These are phyloP conservation scores for Siphonodentalium dalli DNA, from an alignment of 2,888 invertebrate genomes.

Conservation along the genomic window DNA sequence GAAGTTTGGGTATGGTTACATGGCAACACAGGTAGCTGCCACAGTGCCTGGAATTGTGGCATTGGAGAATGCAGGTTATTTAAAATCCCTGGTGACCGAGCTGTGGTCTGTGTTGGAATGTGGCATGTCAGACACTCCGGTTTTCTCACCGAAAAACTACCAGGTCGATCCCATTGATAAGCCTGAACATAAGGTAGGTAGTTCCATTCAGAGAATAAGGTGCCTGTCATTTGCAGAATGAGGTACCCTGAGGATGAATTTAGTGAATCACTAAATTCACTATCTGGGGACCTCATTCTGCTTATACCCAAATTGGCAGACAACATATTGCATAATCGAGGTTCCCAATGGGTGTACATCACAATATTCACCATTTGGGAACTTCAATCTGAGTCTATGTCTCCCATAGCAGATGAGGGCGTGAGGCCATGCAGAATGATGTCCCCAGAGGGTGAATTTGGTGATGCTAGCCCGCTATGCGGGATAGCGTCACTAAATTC, in stretches of 20 bases:
- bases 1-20: slow-evolving; percentile 65
- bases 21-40: slow-evolving; percentile 63
- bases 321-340: too few relatives aligned
- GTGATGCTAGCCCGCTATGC: too few relatives aligned
- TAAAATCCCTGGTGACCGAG: slow-evolving; percentile 53
- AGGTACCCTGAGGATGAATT: not conserved
- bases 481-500: too few relatives aligned
- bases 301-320: too few relatives aligned
- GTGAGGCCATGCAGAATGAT: too few relatives aligned
- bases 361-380: too few relatives aligned
- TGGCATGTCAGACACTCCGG: slow-evolving; percentile 53
- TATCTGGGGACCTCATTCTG: too few relatives aligned
- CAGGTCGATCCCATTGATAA: slow-evolving; percentile 60
- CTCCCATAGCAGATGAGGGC: too few relatives aligned
- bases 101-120: slow-evolving; percentile 60
- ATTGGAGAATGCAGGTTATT: slow-evolving; percentile 56
- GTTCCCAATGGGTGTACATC: too few relatives aligned
- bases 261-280: too few relatives aligned
- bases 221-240: not conserved
- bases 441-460: too few relatives aligned
- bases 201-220: not conserved
- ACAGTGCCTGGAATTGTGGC: slow-evolving; percentile 61
- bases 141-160: slow-evolving; percentile 58
- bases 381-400: too few relatives aligned
- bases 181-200: slow-evolving; percentile 53